Conservation (phyloP, 2,113 vertebrate genomes). For the Syngnathoides biaculeatus region DNA sequence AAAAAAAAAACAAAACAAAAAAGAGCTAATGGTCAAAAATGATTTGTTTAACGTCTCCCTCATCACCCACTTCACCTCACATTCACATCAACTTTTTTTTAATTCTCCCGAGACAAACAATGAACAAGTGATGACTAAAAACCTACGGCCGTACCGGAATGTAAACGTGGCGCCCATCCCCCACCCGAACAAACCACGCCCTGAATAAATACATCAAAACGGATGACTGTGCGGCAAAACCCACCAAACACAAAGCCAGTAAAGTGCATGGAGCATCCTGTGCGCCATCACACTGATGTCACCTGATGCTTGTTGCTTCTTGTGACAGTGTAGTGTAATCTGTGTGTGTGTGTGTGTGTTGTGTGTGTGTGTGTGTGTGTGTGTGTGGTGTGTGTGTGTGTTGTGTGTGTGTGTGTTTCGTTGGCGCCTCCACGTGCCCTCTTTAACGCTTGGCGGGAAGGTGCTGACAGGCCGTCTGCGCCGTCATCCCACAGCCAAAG, state of each 20-base stretch:
- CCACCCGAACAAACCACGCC: no score
- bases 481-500: slow-evolving; percentile 56
- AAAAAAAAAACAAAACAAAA: no score
- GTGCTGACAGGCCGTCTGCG: slow-evolving; percentile 62
- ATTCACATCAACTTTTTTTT: no score
- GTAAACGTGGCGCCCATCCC: no score
- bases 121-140: not conserved
- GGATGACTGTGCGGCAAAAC: not conserved
- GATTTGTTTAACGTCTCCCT: no score
- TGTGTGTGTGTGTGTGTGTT: not conserved
- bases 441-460: slow-evolving; percentile 69
- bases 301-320: slow-evolving; percentile 4
- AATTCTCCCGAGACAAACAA: not conserved
- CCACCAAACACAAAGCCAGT: not conserved
- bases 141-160: not conserved
- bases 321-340: not conserved
- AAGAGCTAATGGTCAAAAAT: no score
- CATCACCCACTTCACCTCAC: no score
- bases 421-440: slow-evolving; percentile 64
- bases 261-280: not conserved
- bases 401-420: slow-evolving; percentile 38
- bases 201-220: not conserved
- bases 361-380: slow-evolving; percentile 21
- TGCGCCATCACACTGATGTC: not conserved
- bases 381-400: slow-evolving; percentile 19